Conservation (phyloP, 2,888 invertebrate species). For the Callyntrura guangdongensis region DNA sequence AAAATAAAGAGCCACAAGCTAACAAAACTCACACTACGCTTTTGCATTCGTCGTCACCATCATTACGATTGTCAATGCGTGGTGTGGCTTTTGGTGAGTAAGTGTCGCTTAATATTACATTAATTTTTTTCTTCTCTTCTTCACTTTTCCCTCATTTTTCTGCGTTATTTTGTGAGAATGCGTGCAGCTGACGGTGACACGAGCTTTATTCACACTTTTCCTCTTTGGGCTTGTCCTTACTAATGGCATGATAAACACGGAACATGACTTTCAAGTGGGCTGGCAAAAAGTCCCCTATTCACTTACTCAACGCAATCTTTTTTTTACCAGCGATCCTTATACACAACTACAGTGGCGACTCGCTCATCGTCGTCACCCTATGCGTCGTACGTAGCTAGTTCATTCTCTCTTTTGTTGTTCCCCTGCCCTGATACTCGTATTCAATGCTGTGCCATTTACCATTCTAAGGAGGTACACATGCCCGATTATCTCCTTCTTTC, state of each 20-base stretch:
- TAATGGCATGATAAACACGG: slow-evolving; percentile 82
- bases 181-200: slow-evolving; percentile 80
- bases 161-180: slow-evolving; percentile 68
- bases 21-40: too few relatives aligned
- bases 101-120: slow-evolving; percentile 60
- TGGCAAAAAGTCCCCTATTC: slow-evolving; percentile 68
- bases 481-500: slow-evolving; percentile 25
- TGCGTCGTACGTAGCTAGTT: neutral
- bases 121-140: neutral
- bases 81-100: slow-evolving; percentile 2
- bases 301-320: slow-evolving; percentile 32
- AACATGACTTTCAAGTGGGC: slow-evolving; percentile 81
- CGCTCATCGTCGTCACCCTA: slow-evolving; percentile 5
- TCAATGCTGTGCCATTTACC: neutral
- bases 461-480: slow-evolving; percentile 25
- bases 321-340: slow-evolving; percentile 42
- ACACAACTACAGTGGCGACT: slow-evolving; percentile 13
- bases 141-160: slow-evolving; percentile 8
- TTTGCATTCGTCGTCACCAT: neutral
- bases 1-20: too few relatives aligned
- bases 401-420: slow-evolving; percentile 5
- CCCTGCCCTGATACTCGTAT: neutral
- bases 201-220: slow-evolving; percentile 78
- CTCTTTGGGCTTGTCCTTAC: slow-evolving; percentile 68
- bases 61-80: slow-evolving; percentile 2